These are phyloP conservation scores for Coccyzus lansbergi DNA, from an alignment of 2,797 vertebrate species.

Conservation along the genomic window DNA sequence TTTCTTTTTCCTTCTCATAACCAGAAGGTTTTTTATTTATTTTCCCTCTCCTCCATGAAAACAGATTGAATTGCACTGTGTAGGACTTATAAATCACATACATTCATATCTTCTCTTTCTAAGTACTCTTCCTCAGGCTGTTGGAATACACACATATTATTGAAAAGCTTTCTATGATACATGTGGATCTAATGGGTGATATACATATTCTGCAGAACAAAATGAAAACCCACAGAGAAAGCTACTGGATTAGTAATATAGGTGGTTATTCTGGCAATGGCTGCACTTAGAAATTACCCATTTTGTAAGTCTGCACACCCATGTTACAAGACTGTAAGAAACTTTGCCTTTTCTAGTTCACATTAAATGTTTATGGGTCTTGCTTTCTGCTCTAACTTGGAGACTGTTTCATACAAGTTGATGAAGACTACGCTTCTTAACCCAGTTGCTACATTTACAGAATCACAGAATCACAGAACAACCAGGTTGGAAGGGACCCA, in stretches of 20 bases:
- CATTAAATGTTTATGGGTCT: neutral
- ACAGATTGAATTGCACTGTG: accelerated
- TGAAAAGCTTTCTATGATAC: neutral
- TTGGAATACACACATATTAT: neutral
- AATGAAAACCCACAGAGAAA: neutral
- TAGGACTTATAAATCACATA: neutral
- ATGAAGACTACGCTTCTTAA: neutral
- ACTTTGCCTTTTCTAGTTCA: neutral
- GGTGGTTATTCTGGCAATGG: neutral
- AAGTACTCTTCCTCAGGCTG: neutral
- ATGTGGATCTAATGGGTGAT: neutral
- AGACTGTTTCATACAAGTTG: neutral
- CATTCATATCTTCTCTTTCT: neutral
- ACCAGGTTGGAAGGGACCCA: too few relatives aligned
- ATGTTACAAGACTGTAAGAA: neutral
- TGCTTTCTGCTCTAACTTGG: neutral
- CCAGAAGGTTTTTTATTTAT: neutral
- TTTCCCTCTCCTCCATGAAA: neutral
- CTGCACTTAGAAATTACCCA: neutral
- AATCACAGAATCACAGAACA: too few relatives aligned
- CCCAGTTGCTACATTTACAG: neutral
- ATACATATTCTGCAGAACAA: neutral
- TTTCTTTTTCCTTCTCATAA: neutral
- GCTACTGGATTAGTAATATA: neutral
- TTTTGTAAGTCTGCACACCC: neutral